phyloP scores from a whole-genome alignment of 53 echinoderm and acorn worm species.

The Luidia sarsii region DNA sequence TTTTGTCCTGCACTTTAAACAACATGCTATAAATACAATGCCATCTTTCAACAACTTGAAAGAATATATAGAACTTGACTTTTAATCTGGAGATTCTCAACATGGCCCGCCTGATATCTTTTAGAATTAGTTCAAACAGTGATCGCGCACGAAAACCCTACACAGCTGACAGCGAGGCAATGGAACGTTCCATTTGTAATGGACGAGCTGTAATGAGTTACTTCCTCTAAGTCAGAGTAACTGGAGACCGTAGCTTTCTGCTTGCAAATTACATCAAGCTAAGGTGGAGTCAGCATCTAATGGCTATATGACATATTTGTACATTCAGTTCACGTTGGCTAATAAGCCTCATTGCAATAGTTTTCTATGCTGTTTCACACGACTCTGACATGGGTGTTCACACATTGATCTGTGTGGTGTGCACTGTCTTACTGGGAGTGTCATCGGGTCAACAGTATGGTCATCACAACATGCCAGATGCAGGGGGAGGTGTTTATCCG shows the following conservation, averaged over 20 bases:
- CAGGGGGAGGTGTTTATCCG: constrained; percentile 6
- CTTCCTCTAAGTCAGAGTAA: constrained; percentile 24
- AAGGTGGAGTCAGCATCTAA: constrained; percentile 3
- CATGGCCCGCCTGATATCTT: no score
- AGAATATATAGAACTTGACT: no score
- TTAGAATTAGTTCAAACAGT: no score
- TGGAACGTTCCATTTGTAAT: constrained; percentile 12
- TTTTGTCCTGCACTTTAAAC: no score
- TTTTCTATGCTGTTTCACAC: no score
- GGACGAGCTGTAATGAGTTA: constrained; percentile 21
- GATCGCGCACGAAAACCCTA: no score
- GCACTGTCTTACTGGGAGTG: not conserved
- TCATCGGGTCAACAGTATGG: constrained; percentile 38
- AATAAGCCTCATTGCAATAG: no score
- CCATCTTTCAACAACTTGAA: no score
- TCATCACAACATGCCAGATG: constrained; percentile 35
- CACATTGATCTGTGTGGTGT: not conserved
- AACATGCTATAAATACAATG: no score
- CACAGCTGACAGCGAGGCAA: not conserved
- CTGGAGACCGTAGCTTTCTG: not conserved
- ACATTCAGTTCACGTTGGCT: no score
- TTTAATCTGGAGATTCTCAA: no score
- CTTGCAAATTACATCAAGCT: not conserved
- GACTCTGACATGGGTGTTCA: constrained; percentile 13
- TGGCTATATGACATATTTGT: not conserved